phyloP scores from a whole-genome alignment of 2,113 vertebrate genomes.

The Rhagologus leucostigma region DNA sequence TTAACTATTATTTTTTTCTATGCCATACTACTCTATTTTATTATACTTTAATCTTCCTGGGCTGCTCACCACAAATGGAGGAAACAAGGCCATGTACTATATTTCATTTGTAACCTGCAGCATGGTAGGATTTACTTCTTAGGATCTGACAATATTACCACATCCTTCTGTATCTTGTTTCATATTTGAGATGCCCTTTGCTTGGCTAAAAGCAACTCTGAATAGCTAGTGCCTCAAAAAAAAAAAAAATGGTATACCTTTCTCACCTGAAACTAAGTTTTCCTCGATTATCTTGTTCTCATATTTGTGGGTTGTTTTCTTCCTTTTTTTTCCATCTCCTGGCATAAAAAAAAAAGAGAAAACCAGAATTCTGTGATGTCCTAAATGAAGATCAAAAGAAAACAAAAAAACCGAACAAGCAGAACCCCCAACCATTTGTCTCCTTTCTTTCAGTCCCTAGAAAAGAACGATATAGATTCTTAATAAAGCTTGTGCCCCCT shows the following conservation, averaged over 20 bases:
- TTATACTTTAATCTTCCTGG: neutral
- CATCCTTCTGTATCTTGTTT: neutral
- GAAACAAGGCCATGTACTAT: neutral
- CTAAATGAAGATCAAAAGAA: neutral
- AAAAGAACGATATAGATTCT: neutral
- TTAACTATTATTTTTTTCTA: neutral
- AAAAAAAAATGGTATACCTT: accelerated
- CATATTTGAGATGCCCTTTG: neutral
- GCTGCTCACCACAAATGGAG: neutral
- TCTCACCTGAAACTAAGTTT: neutral
- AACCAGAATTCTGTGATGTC: neutral
- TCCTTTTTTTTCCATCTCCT: neutral
- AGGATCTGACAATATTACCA: neutral
- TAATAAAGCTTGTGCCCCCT: neutral
- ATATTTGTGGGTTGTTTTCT: neutral
- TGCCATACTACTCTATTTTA: neutral
- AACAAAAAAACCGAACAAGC: neutral
- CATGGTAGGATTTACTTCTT: neutral
- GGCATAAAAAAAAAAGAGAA: no score
- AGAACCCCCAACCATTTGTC: accelerated
- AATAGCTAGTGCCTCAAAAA: neutral
- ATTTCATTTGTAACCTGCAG: neutral
- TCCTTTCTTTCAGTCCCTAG: neutral
- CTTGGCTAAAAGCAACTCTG: neutral
- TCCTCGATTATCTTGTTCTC: neutral